Percentiles rank a stretch among this genome's conserved stretches.
phyloP scores from a whole-genome alignment of 2,797 vertebrate genomes.

The Decapterus maruadsi region DNA sequence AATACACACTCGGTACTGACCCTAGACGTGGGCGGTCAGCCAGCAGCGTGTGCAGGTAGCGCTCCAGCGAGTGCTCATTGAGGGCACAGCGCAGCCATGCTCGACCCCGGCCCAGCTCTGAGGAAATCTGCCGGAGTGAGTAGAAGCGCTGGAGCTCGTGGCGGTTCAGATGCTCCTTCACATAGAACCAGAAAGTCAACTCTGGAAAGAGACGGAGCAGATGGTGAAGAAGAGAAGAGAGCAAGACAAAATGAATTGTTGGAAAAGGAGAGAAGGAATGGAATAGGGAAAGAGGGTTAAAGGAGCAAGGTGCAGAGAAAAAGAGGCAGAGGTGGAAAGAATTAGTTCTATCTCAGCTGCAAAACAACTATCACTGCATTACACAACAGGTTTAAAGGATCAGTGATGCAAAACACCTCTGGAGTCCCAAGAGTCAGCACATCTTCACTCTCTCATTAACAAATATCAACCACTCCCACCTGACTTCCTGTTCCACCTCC shows the following conservation, averaged over 20 bases:
- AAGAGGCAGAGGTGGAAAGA: neutral
- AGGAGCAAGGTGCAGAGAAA: neutral
- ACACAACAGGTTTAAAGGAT: slow-evolving; percentile 4
- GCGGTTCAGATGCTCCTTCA: slow-evolving; percentile 95
- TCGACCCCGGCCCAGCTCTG: slow-evolving; percentile 92
- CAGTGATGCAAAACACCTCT: neutral
- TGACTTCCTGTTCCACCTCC: neutral
- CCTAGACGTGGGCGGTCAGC: slow-evolving; percentile 91
- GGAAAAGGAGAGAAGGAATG: neutral
- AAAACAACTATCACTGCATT: slow-evolving; percentile 8
- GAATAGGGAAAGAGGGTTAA: neutral
- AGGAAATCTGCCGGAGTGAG: slow-evolving; percentile 90
- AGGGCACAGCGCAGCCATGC: slow-evolving; percentile 98
- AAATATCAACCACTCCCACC: slow-evolving; percentile 19
- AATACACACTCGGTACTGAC: slow-evolving; percentile 73
- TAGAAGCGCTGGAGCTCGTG: slow-evolving; percentile 97
- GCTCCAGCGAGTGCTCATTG: slow-evolving; percentile 97
- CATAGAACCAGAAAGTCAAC: slow-evolving; percentile 94
- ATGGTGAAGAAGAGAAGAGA: neutral
- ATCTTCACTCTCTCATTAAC: slow-evolving; percentile 40
- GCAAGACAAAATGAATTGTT: neutral
- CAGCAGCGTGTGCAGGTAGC: slow-evolving; percentile 93
- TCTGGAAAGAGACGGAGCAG: slow-evolving; percentile 60
- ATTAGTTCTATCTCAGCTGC: neutral
- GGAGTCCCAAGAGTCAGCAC: slow-evolving; percentile 11